Evolutionary conservation across 2,797 vertebrate genomes (phyloP).

Genomic region (Iguana delicatissima): DNA sequence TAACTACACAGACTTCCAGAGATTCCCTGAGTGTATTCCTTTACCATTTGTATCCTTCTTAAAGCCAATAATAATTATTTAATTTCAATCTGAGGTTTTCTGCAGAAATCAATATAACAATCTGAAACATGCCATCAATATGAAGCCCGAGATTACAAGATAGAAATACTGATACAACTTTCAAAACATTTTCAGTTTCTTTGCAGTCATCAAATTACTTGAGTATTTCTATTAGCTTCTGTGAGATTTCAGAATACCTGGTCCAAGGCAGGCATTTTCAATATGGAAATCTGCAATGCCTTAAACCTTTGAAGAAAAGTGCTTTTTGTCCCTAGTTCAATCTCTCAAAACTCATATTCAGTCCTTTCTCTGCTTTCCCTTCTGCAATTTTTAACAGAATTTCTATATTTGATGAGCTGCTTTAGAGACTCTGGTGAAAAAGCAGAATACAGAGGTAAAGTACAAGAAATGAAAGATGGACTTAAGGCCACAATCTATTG

Average conservation of each 20-base stretch:
- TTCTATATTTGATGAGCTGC: background rate
- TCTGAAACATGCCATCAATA: background rate
- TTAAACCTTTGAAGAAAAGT: background rate
- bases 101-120: background rate
- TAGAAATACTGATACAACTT: background rate
- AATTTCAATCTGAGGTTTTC: conserved; percentile 47
- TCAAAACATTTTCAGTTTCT: background rate
- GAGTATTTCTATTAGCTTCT: background rate
- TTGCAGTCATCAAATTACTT: background rate
- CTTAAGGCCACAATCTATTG: background rate
- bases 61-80: conserved; percentile 53
- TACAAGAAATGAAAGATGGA: background rate
- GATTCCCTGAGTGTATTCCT: conserved; percentile 57
- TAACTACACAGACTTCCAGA: conserved; percentile 68
- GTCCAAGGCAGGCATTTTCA: background rate
- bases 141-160: background rate
- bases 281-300: background rate
- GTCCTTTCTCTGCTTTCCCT: background rate
- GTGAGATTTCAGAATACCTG: background rate
- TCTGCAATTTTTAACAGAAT: background rate
- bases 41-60: conserved; percentile 50
- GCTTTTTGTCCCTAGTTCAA: background rate
- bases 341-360: background rate
- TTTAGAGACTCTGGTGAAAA: background rate
- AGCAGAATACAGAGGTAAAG: background rate